A percentile compares a stretch with the other conserved stretches of the same genome.
phyloP scores from a whole-genome alignment of 2,888 invertebrate species.

The Diaprepes abbreviatus region DNA sequence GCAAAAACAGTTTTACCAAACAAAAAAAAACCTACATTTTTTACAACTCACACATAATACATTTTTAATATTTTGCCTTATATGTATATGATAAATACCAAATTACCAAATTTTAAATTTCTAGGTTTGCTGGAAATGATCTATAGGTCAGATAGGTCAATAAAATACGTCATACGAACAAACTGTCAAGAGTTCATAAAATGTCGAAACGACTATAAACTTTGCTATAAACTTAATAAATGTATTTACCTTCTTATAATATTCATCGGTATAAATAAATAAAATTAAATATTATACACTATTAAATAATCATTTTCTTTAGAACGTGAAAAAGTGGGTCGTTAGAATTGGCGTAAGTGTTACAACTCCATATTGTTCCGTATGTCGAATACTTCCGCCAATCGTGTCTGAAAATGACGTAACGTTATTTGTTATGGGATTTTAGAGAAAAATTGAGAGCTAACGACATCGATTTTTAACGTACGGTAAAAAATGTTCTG shows the following conservation, averaged over 20 bases:
- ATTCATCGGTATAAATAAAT: not conserved
- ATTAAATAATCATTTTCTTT: constrained; percentile 30
- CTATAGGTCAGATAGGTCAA: too few species aligned
- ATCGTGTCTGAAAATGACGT: constrained; percentile 29
- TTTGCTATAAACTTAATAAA: too few species aligned
- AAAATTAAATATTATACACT: constrained; percentile 5
- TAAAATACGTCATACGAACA: too few species aligned
- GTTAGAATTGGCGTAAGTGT: constrained; percentile 28
- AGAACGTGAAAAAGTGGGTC: constrained; percentile 39
- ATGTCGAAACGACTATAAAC: too few species aligned
- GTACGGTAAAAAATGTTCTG: not conserved
- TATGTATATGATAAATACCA: too few species aligned
- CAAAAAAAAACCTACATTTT: too few species aligned
- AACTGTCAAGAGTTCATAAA: too few species aligned
- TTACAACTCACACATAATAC: too few species aligned
- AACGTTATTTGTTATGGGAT: constrained; percentile 23
- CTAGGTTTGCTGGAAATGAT: too few species aligned
- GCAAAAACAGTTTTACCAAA: too few species aligned
- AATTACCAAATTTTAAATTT: too few species aligned
- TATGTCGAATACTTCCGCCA: constrained; percentile 34
- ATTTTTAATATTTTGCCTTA: too few species aligned
- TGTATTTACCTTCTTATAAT: not conserved
- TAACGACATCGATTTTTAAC: not conserved
- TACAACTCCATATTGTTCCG: constrained; percentile 46
- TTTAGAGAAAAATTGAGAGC: constrained; percentile 20